phyloP scores from a whole-genome alignment of 2,113 vertebrate species.

The Proterorhinus semilunaris region DNA sequence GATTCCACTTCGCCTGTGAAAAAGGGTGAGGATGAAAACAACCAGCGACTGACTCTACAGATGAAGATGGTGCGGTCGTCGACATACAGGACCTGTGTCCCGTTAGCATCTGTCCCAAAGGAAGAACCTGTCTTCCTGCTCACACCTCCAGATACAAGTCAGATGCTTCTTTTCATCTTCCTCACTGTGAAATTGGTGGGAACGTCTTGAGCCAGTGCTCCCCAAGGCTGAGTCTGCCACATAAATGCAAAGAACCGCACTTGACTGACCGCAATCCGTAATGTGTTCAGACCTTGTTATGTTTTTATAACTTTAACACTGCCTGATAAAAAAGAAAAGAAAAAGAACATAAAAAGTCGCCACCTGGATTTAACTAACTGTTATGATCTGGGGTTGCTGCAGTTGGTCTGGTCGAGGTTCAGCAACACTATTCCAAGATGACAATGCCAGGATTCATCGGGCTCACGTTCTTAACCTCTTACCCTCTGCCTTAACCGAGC shows the following conservation, averaged over 20 bases:
- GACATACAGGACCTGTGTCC: slow-evolving; percentile 34
- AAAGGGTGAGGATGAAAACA: slow-evolving; percentile 24
- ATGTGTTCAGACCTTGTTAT: neutral
- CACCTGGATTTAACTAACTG: too few species aligned
- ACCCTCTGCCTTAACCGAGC: too few species aligned
- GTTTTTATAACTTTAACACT: too few species aligned
- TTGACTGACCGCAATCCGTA: neutral
- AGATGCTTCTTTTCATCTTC: neutral
- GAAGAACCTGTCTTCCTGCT: slow-evolving; percentile 15
- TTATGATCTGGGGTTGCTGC: too few species aligned
- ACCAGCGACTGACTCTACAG: slow-evolving; percentile 17
- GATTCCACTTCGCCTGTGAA: slow-evolving; percentile 5
- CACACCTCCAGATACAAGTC: slow-evolving; percentile 12
- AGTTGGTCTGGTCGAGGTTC: too few species aligned
- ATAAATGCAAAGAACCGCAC: too few species aligned
- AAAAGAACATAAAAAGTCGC: too few species aligned
- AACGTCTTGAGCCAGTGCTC: neutral
- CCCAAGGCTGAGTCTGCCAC: neutral
- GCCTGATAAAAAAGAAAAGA: too few species aligned
- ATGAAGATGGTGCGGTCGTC: neutral
- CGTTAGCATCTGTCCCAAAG: slow-evolving; percentile 29
- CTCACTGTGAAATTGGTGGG: neutral
- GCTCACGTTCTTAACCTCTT: too few species aligned
- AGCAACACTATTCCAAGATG: too few species aligned
- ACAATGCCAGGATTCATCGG: too few species aligned